Conservation (phyloP, 2,113 vertebrate genomes). For the Dromas ardeola region DNA sequence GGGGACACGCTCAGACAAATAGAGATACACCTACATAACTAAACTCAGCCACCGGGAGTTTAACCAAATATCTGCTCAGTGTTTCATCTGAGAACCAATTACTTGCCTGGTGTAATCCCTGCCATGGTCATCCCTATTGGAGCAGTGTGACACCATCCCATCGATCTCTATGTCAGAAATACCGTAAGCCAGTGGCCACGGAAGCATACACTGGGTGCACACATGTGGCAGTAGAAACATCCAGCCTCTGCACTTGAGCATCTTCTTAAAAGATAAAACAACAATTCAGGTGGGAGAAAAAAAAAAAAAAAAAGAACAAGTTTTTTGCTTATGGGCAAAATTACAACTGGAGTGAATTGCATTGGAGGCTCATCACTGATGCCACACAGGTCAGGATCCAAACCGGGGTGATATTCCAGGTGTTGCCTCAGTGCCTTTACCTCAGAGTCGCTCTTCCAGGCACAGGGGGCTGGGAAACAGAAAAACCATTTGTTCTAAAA, state of each 20-base stretch:
- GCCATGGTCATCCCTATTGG: too few species aligned
- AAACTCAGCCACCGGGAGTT: neutral
- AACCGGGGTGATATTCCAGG: neutral
- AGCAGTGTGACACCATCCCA: neutral
- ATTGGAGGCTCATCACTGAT: neutral
- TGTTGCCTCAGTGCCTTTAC: neutral
- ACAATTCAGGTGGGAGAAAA: accelerated
- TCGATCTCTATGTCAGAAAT: neutral
- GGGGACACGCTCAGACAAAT: neutral
- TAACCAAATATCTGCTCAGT: neutral
- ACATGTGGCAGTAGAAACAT: neutral
- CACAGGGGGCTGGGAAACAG: neutral
- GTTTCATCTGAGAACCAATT: neutral
- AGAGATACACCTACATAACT: neutral
- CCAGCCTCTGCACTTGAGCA: neutral
- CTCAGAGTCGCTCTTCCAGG: neutral
- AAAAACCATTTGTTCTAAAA: neutral
- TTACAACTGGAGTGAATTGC: neutral
- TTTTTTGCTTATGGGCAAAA: neutral
- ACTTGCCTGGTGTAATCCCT: neutral
- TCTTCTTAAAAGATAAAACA: neutral
- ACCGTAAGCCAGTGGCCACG: neutral
- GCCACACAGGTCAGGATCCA: neutral
- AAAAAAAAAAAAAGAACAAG: neutral
- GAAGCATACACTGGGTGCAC: neutral